Evolutionary conservation across 2,797 vertebrate species (phyloP), one percentile per base, ranked within the genome.

Genomic region (Rallus crepitans): DNA sequence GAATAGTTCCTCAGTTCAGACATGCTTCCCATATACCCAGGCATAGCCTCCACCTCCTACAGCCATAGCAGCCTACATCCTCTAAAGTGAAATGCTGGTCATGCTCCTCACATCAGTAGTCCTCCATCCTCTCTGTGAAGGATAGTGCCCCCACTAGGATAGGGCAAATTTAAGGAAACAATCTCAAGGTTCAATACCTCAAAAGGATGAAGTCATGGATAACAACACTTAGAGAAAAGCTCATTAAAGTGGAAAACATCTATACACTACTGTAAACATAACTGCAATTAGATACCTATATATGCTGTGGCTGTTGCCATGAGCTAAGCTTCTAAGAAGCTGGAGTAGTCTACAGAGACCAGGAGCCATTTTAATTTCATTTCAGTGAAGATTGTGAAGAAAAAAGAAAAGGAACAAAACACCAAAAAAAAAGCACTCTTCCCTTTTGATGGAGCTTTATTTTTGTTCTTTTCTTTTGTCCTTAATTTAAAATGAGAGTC

Each of bases 401-500:
- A 79, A 83, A 48, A 45, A 6, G 1, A 87, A 52, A 52, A 52
- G 14, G 8, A 23, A 45, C 20, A 47, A 23, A 21, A 47, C 20
- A 47, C 47, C 19, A 14, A 45, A 79, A 82, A 82, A 52, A 5
- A 2, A 87, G 5, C 0, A 0, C 1, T 37, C 21, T 42, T 42
- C 81, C 64, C 35, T 60, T 92, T 63, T 73, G 33, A 60, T 9
- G 16, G 27, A 83, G 40, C 12, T 91, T 92, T 88, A 27, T 63
- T 77, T 90, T 71, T 56, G 10, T 80, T 89, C 52, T 86, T 91
- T 82, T 50, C 25, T 50, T 50, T 25, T 50, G 50, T 64, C 50
- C 75, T 80, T 90, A 59, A 90, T 92, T 95, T 95, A 92, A 93
- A 94, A 87, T 72, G 50, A 94, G 83, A 75, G 77, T 65, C 33